These are phyloP conservation scores for Prietella phreatophila DNA, from an alignment of 2,113 vertebrate genomes.

Conservation along the genomic window DNA sequence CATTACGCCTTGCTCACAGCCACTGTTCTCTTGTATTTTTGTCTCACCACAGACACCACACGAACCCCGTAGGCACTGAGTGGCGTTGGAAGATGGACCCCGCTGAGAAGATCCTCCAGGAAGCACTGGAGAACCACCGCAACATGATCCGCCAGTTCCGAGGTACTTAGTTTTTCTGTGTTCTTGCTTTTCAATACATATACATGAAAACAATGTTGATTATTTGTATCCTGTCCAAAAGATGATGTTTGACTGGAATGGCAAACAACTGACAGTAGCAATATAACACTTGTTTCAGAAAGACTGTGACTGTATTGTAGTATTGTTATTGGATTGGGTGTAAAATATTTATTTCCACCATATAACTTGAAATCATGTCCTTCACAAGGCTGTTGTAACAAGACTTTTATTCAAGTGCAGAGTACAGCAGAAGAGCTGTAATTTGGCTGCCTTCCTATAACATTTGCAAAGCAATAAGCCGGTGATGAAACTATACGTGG, in stretches of 20 bases:
- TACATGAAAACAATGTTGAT: not conserved
- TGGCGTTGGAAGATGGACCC: constrained; percentile 97
- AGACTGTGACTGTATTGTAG: not conserved
- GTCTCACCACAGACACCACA: constrained; percentile 82
- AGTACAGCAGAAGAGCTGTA: not conserved
- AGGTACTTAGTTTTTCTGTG: constrained; percentile 70
- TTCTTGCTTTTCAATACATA: not conserved
- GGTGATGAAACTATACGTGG: not conserved
- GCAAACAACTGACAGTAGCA: not conserved
- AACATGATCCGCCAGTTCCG: constrained; percentile 90
- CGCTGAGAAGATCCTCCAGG: constrained; percentile 85
- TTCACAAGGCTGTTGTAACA: constrained; percentile 28
- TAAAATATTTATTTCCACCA: constrained; percentile 37
- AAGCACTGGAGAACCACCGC: constrained; percentile 86
- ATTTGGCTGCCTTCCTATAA: constrained; percentile 6
- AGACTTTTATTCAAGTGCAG: not conserved
- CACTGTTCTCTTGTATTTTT: constrained; percentile 29
- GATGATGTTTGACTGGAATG: not conserved
- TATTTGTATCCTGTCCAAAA: not conserved
- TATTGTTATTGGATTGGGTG: not conserved
- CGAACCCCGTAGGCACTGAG: constrained; percentile 92
- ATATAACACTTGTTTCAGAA: not conserved
- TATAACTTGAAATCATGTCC: constrained; percentile 20
- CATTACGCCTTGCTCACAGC: constrained; percentile 28
- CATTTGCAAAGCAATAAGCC: not conserved